phyloP scores from a whole-genome alignment of 1,140 invertebrate genomes.

The Drosophila saltans region DNA sequence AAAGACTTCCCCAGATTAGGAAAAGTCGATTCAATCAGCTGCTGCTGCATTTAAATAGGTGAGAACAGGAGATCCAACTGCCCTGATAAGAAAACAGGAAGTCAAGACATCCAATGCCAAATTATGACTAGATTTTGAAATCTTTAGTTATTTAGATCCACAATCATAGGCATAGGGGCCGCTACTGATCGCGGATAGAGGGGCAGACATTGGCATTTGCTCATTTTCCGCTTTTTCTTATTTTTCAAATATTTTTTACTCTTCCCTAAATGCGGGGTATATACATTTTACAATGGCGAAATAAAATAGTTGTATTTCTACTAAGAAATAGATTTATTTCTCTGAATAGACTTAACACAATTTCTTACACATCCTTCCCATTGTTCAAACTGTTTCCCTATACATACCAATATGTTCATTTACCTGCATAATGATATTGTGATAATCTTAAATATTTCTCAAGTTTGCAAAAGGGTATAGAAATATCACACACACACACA shows the following conservation, averaged over 20 bases:
- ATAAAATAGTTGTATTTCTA: too few species aligned
- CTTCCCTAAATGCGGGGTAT: background rate
- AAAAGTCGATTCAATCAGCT: constrained; percentile 63
- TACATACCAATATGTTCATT: background rate
- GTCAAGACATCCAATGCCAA: constrained; percentile 49
- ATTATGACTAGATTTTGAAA: constrained; percentile 55
- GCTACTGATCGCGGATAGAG: constrained; percentile 9
- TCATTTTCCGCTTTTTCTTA: background rate
- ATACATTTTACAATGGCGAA: background rate
- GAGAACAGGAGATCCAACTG: constrained; percentile 65
- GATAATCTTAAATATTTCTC: background rate
- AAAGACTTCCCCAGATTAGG: constrained; percentile 52
- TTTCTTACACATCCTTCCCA: too few species aligned
- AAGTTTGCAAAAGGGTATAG: background rate
- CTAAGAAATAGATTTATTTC: too few species aligned
- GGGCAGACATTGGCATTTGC: constrained; percentile 22
- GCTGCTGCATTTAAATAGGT: constrained; percentile 72
- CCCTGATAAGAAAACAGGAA: constrained; percentile 61
- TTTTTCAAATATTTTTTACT: background rate
- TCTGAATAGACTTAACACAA: too few species aligned
- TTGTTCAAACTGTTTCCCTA: too few species aligned
- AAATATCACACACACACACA: background rate
- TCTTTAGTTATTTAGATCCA: background rate
- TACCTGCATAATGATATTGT: background rate
- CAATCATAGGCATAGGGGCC: constrained; percentile 50